These are phyloP conservation scores for Ligdia adustata DNA, from an alignment of 2,888 invertebrate species.

Conservation along the genomic window DNA sequence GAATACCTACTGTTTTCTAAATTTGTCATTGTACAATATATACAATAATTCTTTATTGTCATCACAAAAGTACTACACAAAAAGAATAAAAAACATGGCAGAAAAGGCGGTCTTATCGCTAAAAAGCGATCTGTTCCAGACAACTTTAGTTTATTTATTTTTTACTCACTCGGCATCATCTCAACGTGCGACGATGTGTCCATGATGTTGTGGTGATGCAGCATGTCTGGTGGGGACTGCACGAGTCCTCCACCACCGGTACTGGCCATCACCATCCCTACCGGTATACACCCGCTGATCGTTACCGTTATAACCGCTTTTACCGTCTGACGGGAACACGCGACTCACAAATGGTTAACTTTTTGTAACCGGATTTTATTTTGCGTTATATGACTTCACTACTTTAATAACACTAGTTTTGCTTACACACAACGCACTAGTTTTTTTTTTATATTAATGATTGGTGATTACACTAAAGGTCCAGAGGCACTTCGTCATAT, in stretches of 20 bases:
- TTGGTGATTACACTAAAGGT: slow-evolving; percentile 38
- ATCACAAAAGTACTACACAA: too few relatives aligned
- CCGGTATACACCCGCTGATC: slow-evolving; percentile 47
- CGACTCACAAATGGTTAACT: not conserved
- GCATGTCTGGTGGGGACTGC: slow-evolving; percentile 82
- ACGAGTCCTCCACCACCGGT: slow-evolving; percentile 80
- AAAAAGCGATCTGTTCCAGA: too few relatives aligned
- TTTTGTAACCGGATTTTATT: not conserved
- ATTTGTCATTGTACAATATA: too few relatives aligned
- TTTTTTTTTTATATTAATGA: slow-evolving; percentile 27
- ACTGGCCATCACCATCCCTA: slow-evolving; percentile 82
- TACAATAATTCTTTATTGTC: too few relatives aligned
- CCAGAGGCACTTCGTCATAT: slow-evolving; percentile 74
- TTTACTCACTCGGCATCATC: slow-evolving; percentile 79
- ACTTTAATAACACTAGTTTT: slow-evolving; percentile 31
- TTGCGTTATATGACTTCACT: slow-evolving; percentile 21
- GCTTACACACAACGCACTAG: slow-evolving; percentile 43
- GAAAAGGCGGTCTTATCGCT: too few relatives aligned
- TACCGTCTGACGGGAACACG: not conserved
- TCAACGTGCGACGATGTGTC: slow-evolving; percentile 79
- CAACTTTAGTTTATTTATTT: not conserved
- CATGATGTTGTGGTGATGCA: slow-evolving; percentile 80
- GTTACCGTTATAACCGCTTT: slow-evolving; percentile 39
- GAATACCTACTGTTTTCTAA: too few relatives aligned
- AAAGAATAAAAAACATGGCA: too few relatives aligned